Evolutionary conservation across 2,888 invertebrate genomes (phyloP).

Genomic region (Diarsia brunnea): DNA sequence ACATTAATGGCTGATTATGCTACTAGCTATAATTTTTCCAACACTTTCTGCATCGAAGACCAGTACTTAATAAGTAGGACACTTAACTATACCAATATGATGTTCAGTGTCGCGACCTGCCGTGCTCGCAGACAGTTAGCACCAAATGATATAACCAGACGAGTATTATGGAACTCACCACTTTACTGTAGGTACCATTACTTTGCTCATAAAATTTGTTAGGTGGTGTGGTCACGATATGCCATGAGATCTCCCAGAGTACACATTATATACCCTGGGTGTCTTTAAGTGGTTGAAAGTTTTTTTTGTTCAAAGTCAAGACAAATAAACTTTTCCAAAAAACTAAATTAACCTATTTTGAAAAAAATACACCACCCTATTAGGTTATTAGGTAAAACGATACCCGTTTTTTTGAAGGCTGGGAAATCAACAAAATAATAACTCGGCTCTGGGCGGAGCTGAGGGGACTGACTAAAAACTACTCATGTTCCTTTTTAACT

Average conservation of each 20-base stretch:
- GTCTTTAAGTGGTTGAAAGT: not conserved
- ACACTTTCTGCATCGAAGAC: no score
- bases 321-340: not conserved
- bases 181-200: not conserved
- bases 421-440: no score
- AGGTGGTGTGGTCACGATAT: not conserved
- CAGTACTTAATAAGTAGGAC: not conserved
- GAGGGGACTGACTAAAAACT: no score
- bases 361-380: not conserved
- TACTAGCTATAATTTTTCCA: not conserved
- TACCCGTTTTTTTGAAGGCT: no score
- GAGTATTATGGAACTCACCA: not conserved
- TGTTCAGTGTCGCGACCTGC: not conserved
- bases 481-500: no score
- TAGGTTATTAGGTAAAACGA: no score
- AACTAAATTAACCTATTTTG: not conserved
- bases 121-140: conserved; percentile 25
- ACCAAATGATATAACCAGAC: not conserved
- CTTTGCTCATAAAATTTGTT: not conserved
- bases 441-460: no score
- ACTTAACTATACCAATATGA: not conserved
- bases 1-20: not conserved
- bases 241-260: not conserved
- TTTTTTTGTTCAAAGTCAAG: not conserved
- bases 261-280: no score